Percentiles rank a stretch among this genome's conserved stretches.
These are phyloP conservation scores for Girardia tigrina DNA, from an alignment of 2,888 invertebrate species.

Conservation along the genomic window DNA sequence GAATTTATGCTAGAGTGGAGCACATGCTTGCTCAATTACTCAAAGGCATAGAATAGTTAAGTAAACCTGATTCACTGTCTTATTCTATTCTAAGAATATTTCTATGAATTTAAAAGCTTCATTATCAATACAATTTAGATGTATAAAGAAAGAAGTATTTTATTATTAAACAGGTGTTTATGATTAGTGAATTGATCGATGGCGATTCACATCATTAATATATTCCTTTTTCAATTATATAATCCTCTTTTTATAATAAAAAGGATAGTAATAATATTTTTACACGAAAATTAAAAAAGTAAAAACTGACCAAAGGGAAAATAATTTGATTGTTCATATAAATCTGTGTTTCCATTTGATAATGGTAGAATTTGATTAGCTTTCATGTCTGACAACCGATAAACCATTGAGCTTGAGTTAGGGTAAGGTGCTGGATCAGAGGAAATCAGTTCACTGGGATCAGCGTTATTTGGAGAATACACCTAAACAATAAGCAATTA, in stretches of 20 bases:
- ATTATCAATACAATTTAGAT: conserved; percentile 15
- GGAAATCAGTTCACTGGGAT: background rate
- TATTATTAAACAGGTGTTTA: conserved; percentile 9
- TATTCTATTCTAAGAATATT: background rate
- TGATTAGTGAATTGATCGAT: background rate
- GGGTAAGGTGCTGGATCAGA: background rate
- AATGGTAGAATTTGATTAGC: conserved; percentile 15
- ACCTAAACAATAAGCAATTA: too few species aligned
- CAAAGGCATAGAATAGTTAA: conserved; percentile 15
- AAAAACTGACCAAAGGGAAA: conserved; percentile 17
- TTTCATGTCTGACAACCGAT: background rate
- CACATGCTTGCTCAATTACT: conserved; percentile 18
- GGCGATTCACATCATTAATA: conserved; percentile 4
- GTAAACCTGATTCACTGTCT: conserved; percentile 16
- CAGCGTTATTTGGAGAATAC: conserved; percentile 11
- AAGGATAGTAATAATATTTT: too few species aligned
- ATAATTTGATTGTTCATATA: conserved; percentile 20
- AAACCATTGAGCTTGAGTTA: conserved; percentile 8
- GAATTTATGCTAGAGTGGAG: background rate
- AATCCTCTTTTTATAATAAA: too few species aligned
- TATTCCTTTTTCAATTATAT: background rate
- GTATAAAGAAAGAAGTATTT: conserved; percentile 17
- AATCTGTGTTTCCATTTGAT: conserved; percentile 15
- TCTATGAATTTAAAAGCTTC: conserved; percentile 7
- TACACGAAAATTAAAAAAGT: background rate